Percentiles rank a stretch among this genome's conserved stretches.
These are phyloP conservation scores for Eledone cirrhosa DNA, from an alignment of 2,888 invertebrate species.

Conservation along the genomic window DNA sequence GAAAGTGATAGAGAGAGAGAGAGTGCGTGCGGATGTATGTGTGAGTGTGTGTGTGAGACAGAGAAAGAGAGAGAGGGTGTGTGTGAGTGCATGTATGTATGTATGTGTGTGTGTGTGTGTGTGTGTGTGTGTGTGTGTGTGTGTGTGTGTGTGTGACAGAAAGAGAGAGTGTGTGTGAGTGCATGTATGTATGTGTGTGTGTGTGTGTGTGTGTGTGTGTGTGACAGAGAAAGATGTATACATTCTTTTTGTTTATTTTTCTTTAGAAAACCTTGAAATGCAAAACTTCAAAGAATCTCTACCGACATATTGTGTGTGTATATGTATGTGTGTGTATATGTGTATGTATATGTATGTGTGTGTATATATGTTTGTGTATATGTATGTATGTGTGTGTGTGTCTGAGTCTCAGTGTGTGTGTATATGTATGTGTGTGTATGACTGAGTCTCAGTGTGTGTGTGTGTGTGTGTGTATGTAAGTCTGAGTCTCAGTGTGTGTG, in stretches of 20 bases:
- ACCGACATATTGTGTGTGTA: too few species aligned
- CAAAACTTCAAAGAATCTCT: background rate
- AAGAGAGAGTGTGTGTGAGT: background rate
- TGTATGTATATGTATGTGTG: background rate
- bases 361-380: background rate
- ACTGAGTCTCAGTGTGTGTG: background rate
- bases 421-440: background rate
- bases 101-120: too few species aligned
- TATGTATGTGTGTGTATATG: background rate
- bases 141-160: background rate
- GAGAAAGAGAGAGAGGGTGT: too few species aligned
- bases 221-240: background rate
- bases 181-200: background rate
- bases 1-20: background rate
- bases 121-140: background rate
- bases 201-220: background rate
- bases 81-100: too few species aligned
- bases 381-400: background rate
- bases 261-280: background rate
- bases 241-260: background rate
- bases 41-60: too few species aligned
- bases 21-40: background rate
- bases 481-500: background rate
- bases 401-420: background rate
- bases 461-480: background rate